A percentile compares a stretch with the other conserved stretches of the same genome.
Conservation (phyloP, 2,113 vertebrate genomes). For the Gymnobelideus leadbeateri region DNA sequence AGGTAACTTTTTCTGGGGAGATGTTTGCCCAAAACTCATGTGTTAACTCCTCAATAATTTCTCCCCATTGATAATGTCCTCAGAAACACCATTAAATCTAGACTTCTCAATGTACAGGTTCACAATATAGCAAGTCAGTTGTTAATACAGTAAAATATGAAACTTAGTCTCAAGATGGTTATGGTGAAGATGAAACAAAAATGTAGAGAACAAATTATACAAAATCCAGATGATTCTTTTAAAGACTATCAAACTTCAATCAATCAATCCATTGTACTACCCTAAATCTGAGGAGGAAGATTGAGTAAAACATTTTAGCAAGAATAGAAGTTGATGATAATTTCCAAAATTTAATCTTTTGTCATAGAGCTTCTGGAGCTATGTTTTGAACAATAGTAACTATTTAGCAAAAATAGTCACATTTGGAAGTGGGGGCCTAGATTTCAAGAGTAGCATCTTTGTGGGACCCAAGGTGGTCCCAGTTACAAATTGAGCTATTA, state of each 20-base stretch:
- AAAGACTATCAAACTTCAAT: background rate
- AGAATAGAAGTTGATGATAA: background rate
- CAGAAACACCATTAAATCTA: background rate
- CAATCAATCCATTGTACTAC: background rate
- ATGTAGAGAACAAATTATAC: background rate
- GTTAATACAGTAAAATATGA: background rate
- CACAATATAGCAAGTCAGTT: background rate
- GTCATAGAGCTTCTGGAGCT: background rate
- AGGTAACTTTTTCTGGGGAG: background rate
- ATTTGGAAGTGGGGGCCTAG: background rate
- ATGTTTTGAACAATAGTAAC: background rate
- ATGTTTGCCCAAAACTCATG: background rate
- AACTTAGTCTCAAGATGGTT: background rate
- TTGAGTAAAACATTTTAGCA: background rate
- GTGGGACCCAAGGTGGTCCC: background rate
- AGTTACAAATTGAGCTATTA: background rate
- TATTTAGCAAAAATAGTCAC: background rate
- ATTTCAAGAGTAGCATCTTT: background rate
- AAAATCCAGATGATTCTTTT: background rate
- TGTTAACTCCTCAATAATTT: background rate
- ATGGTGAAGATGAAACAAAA: background rate
- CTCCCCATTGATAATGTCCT: background rate
- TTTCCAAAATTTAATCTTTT: background rate
- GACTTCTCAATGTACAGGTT: background rate
- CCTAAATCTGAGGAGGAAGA: background rate